These are phyloP conservation scores for Drosophila grimshawi DNA, from an alignment of 1,140 invertebrate species.

Conservation along the genomic window DNA sequence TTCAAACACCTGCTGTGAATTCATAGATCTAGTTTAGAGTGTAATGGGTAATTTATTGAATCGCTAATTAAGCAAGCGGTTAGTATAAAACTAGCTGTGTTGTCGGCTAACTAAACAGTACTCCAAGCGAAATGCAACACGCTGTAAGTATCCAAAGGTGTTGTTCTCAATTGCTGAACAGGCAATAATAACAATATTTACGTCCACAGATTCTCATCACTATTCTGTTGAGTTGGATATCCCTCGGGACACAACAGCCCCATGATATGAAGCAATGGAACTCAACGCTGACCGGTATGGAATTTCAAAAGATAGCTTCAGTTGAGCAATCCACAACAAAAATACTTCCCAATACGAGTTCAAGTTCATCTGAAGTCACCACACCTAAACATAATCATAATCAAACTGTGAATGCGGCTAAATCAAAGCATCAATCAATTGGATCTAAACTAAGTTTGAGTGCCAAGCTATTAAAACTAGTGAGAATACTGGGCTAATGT, in stretches of 20 bases:
- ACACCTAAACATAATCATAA: not conserved
- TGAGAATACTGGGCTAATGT: slow-evolving; percentile 30
- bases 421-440: not conserved
- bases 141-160: slow-evolving; percentile 51
- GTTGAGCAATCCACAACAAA: not conserved
- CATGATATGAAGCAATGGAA: too few species aligned
- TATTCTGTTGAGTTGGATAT: slow-evolving; percentile 4
- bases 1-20: not conserved
- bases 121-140: slow-evolving; percentile 56
- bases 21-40: not conserved
- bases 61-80: not conserved
- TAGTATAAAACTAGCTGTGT: slow-evolving; percentile 53
- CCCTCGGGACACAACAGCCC: not conserved
- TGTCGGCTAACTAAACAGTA: slow-evolving; percentile 42
- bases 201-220: slow-evolving; percentile 6
- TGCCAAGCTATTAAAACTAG: slow-evolving; percentile 36
- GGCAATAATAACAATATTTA: slow-evolving; percentile 6
- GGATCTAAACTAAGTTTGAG: slow-evolving; percentile 33
- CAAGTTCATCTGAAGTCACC: not conserved
- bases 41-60: slow-evolving; percentile 10
- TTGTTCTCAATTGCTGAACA: not conserved
- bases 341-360: not conserved
- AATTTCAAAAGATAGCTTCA: not conserved
- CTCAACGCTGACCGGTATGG: too few species aligned
- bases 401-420: not conserved